phyloP scores from a whole-genome alignment of 2,113 vertebrate genomes.

The Pongo abelii region DNA sequence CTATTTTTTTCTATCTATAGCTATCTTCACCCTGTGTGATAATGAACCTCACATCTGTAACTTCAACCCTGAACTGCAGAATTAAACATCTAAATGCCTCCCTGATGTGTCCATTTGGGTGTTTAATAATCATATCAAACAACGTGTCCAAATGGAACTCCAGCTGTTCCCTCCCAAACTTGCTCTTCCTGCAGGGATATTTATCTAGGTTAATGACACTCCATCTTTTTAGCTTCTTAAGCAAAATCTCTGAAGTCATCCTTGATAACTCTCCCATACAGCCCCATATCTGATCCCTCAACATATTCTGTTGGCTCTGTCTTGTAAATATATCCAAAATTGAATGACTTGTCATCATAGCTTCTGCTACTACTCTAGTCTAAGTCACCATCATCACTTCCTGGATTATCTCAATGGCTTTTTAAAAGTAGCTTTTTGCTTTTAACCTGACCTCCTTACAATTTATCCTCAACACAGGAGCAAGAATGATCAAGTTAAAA shows the following conservation, averaged over 20 bases:
- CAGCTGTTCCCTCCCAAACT: neutral
- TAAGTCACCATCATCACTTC: neutral
- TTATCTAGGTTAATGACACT: neutral
- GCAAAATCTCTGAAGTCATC: neutral
- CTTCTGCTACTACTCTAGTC: neutral
- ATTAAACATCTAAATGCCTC: neutral
- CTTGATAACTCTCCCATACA: neutral
- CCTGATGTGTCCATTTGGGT: neutral
- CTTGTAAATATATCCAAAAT: neutral
- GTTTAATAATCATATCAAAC: neutral
- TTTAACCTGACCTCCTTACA: neutral
- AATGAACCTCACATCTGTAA: neutral
- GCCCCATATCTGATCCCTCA: neutral
- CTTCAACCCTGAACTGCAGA: neutral
- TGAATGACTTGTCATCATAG: neutral
- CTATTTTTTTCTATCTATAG: neutral
- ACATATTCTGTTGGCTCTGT: neutral
- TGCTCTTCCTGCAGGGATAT: neutral
- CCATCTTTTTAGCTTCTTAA: neutral
- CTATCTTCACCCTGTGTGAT: neutral
- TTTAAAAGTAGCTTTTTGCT: neutral
- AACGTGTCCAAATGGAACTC: neutral
- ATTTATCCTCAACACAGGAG: neutral
- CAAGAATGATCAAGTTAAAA: constrained; percentile 28
- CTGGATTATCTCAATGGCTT: constrained; percentile 17